Conservation (phyloP, 1,140 invertebrate species). For the Bombus picipes region DNA sequence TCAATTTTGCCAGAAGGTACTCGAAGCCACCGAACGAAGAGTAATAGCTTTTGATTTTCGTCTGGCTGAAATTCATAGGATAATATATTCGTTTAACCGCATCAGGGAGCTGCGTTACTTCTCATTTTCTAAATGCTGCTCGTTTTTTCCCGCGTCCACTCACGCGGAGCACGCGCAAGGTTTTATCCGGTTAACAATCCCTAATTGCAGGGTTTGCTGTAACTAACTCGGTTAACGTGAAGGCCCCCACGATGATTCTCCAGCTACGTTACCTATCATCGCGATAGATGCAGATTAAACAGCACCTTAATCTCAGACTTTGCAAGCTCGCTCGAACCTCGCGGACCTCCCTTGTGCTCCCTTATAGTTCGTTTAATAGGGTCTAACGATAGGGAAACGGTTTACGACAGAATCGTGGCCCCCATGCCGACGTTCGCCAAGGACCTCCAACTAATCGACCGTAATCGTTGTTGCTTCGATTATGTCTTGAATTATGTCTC, state of each 20-base stretch:
- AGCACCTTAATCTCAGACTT: conserved; percentile 52
- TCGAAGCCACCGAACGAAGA: background rate
- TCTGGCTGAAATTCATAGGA: background rate
- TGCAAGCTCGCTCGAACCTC: conserved; percentile 12
- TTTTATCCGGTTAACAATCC: conserved; percentile 73
- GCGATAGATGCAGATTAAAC: conserved; percentile 73
- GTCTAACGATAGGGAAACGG: conserved; percentile 51
- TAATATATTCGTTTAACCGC: background rate
- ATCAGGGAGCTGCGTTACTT: background rate
- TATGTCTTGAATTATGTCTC: conserved; percentile 24
- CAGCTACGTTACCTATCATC: conserved; percentile 66
- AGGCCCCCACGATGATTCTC: conserved; percentile 52
- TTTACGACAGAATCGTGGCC: conserved; percentile 25
- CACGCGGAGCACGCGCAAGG: conserved; percentile 65
- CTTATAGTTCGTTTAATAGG: conserved; percentile 45
- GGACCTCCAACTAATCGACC: background rate
- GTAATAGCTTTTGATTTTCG: background rate
- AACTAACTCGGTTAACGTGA: conserved; percentile 74
- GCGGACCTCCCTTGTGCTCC: conserved; percentile 41
- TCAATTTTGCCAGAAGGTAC: background rate
- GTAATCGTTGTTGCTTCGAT: conserved; percentile 11
- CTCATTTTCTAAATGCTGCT: conserved; percentile 31
- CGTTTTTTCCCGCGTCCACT: conserved; percentile 34
- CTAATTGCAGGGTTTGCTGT: conserved; percentile 68
- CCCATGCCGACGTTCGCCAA: background rate